Evolutionary conservation across 2,797 vertebrate species (phyloP).

Genomic region (Amniataba percoides): DNA sequence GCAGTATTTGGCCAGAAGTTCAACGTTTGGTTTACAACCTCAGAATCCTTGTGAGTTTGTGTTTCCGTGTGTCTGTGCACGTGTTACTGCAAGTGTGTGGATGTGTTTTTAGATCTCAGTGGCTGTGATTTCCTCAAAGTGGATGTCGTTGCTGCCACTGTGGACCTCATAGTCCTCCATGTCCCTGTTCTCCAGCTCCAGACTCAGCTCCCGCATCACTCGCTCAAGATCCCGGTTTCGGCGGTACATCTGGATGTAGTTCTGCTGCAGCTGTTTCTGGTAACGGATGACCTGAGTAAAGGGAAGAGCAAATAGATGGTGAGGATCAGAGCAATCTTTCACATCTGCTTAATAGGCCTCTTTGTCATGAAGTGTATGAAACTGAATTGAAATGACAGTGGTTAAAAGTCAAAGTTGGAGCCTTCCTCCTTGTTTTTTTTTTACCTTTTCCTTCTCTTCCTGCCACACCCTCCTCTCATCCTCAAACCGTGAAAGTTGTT

Average conservation of each 20-base stretch:
- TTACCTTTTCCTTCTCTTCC: slow-evolving; percentile 95
- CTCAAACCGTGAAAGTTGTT: slow-evolving; percentile 91
- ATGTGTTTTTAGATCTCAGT: slow-evolving; percentile 83
- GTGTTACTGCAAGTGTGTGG: slow-evolving; percentile 13
- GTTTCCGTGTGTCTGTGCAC: slow-evolving; percentile 48
- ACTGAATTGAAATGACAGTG: neutral
- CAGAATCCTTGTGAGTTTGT: slow-evolving; percentile 36
- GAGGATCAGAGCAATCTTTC: slow-evolving; percentile 6
- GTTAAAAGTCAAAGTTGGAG: neutral
- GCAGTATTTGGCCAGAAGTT: slow-evolving; percentile 61
- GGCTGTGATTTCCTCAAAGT: slow-evolving; percentile 89
- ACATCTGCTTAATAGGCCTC: neutral
- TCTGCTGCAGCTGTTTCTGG: slow-evolving; percentile 99
- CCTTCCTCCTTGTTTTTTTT: neutral
- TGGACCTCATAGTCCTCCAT: slow-evolving; percentile 90
- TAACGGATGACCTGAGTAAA: slow-evolving; percentile 91
- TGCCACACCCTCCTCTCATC: slow-evolving; percentile 95
- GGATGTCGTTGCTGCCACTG: slow-evolving; percentile 93
- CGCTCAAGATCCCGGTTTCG: slow-evolving; percentile 95
- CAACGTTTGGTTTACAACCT: slow-evolving; percentile 47
- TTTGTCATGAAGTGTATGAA: neutral
- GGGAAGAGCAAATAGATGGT: neutral
- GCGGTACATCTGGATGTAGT: slow-evolving; percentile 98
- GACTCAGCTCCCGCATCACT: slow-evolving; percentile 93
- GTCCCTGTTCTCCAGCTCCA: slow-evolving; percentile 92